Evolutionary conservation across 2,888 invertebrate genomes (phyloP).

Genomic region (Panopea generosa): DNA sequence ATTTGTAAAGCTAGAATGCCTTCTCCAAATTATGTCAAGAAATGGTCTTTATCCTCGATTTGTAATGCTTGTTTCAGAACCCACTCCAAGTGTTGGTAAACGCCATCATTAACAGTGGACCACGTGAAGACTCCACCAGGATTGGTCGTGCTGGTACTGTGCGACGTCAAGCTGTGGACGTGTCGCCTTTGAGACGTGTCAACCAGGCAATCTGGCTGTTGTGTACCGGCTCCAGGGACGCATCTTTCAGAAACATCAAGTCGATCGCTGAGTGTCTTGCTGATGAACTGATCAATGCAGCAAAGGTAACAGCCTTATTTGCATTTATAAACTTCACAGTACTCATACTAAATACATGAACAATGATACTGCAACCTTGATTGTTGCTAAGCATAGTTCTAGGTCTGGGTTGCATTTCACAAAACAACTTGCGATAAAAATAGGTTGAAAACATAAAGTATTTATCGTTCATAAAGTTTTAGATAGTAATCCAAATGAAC

Average conservation of each 20-base stretch:
- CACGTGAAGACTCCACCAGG: slow-evolving; percentile 99
- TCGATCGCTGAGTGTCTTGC: slow-evolving; percentile 99
- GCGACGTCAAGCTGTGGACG: slow-evolving; percentile 99
- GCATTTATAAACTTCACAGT: neutral
- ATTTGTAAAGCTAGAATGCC: no score
- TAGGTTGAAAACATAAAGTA: no score
- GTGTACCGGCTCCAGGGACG: slow-evolving; percentile 99
- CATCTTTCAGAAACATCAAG: slow-evolving; percentile 99
- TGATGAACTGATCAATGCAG: slow-evolving; percentile 99
- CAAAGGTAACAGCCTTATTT: slow-evolving; percentile 91
- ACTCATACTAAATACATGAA: neutral
- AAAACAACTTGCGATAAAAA: no score
- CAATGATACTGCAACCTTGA: neutral
- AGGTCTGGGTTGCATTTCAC: no score
- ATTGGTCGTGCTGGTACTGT: slow-evolving; percentile 99
- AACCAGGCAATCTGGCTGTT: slow-evolving; percentile 99
- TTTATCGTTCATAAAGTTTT: no score
- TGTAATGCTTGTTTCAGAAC: slow-evolving; percentile 86
- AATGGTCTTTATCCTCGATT: no score
- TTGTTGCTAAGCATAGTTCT: no score
- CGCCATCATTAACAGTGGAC: slow-evolving; percentile 99
- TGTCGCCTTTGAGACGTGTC: slow-evolving; percentile 98
- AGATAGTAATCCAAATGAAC: no score
- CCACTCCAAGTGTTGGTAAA: slow-evolving; percentile 94
- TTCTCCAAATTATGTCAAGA: no score